Evolutionary conservation across 2,113 vertebrate species (phyloP).

Genomic region (Callocephalon fimbriatum): DNA sequence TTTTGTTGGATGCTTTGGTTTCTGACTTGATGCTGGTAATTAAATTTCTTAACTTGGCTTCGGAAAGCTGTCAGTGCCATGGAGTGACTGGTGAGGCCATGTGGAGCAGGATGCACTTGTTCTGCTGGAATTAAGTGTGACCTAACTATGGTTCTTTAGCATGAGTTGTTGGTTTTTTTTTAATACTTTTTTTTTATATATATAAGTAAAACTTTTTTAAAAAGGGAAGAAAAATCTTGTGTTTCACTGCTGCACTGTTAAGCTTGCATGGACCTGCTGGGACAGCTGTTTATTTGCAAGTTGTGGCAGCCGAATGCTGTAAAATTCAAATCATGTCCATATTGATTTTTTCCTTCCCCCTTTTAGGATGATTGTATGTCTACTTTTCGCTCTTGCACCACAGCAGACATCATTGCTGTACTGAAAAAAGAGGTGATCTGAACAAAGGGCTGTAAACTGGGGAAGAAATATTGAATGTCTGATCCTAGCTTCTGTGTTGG

Average conservation of each 20-base stretch:
- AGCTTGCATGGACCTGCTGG: constrained; percentile 18
- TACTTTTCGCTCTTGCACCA: not conserved
- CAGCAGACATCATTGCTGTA: not conserved
- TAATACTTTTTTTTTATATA: not conserved
- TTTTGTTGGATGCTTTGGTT: constrained; percentile 32
- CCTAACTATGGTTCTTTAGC: not conserved
- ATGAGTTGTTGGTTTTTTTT: not conserved
- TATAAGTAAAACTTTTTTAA: not conserved
- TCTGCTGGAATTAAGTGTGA: constrained; percentile 21
- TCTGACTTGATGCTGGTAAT: constrained; percentile 55
- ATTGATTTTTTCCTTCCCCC: not conserved
- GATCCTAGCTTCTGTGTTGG: not conserved
- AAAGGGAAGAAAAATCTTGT: not conserved
- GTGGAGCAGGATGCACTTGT: constrained; percentile 18
- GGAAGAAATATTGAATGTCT: not conserved
- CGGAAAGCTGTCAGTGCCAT: not conserved
- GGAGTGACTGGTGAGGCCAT: not conserved
- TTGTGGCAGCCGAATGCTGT: not conserved
- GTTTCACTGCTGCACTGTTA: not conserved
- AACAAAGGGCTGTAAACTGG: not conserved
- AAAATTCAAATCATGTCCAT: constrained; percentile 24
- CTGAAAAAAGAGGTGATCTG: not conserved
- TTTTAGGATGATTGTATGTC: not conserved
- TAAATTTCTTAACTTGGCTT: constrained; percentile 54
- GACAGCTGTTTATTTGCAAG: constrained; percentile 37